Evolutionary conservation across 2,888 invertebrate genomes (phyloP).

Genomic region (Leptothorax acervorum): DNA sequence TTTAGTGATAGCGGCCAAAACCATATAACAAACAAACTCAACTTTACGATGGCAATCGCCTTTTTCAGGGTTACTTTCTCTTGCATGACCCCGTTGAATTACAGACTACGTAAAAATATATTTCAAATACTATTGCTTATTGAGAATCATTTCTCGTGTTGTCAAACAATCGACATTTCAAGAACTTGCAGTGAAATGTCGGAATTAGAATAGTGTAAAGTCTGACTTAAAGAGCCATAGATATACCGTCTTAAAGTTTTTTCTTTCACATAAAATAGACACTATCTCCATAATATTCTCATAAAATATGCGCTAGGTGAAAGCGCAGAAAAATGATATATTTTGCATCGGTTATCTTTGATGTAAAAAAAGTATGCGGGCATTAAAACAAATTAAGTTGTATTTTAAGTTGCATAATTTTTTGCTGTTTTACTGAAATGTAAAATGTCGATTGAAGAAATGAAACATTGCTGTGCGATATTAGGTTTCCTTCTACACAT

Average conservation of each 20-base stretch:
- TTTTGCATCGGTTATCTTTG: background rate
- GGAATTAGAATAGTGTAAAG: background rate
- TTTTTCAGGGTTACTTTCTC: constrained; percentile 12
- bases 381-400: background rate
- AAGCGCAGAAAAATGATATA: background rate
- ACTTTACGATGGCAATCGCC: constrained; percentile 6
- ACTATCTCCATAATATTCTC: background rate
- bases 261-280: background rate
- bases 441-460: constrained; percentile 8
- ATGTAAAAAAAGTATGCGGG: constrained; percentile 1
- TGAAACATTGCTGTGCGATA: background rate
- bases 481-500: background rate
- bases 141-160: background rate
- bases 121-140: background rate
- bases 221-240: background rate
- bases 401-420: background rate
- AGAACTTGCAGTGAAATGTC: background rate
- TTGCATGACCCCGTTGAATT: background rate
- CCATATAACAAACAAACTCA: constrained; percentile 39
- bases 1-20: constrained; percentile 32
- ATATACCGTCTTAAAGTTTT: background rate
- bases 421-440: background rate
- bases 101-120: background rate
- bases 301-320: background rate
- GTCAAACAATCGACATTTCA: background rate